Evolutionary conservation across 2,888 invertebrate species (phyloP).

Genomic region (Lymantria monacha): DNA sequence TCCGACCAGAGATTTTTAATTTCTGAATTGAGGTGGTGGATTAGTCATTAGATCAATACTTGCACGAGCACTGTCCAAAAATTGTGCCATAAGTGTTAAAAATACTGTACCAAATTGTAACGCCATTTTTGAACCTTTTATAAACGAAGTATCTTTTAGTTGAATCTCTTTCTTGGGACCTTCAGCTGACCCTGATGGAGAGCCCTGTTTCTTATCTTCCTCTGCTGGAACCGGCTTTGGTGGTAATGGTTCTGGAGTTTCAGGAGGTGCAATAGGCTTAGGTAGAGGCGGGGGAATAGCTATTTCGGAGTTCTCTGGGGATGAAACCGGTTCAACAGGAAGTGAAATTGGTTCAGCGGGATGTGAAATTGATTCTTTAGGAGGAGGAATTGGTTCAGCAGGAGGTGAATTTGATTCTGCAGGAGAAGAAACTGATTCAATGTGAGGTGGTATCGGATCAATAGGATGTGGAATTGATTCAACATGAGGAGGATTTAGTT

Average conservation of each 20-base stretch:
- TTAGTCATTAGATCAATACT: constrained; percentile 46
- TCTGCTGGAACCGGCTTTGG: neutral
- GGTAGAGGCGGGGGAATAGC: neutral
- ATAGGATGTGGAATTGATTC: neutral
- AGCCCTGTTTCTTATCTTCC: constrained; percentile 1
- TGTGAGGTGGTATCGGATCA: neutral
- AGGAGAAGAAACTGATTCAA: neutral
- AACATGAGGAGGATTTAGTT: neutral
- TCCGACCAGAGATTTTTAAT: neutral
- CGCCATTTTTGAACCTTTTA: constrained; percentile 49
- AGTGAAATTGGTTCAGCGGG: neutral
- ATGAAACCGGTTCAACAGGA: neutral
- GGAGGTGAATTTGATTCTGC: neutral
- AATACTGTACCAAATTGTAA: constrained; percentile 61
- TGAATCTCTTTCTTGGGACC: constrained; percentile 12
- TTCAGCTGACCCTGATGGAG: constrained; percentile 4
- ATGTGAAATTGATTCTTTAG: neutral
- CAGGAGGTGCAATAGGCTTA: neutral
- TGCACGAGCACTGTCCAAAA: constrained; percentile 50
- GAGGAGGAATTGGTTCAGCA: constrained; percentile 4
- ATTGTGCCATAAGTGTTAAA: constrained; percentile 54
- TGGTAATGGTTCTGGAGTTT: neutral
- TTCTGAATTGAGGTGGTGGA: constrained; percentile 24
- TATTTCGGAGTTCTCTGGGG: neutral
- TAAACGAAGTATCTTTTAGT: constrained; percentile 17